These are phyloP conservation scores for human DNA, from an alignment of 2,113 vertebrate genomes.

Conservation along the genomic window GRCh38 chr14:78293501-78294000, in stretches of 20 bases:
- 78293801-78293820: not conserved
- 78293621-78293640: not conserved
- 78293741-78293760: slow-evolving; percentile 11
- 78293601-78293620: slow-evolving; percentile 25
- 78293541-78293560: not conserved
- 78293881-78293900: not conserved
- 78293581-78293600: not conserved
- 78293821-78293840: not conserved
- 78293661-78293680: not conserved
- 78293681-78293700: not conserved
- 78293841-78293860: not conserved
- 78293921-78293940: not conserved
- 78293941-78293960: not conserved
- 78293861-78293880: not conserved
- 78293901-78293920: not conserved
- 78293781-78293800: not conserved
- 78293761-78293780: slow-evolving; percentile 1
- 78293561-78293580: not conserved
- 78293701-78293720: not conserved
- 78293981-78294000: not conserved
- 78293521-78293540: not conserved
- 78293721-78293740: slow-evolving; percentile 2
- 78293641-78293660: not conserved
- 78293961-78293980: not conserved
- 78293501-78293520: not conserved